Conservation (phyloP, 2,888 invertebrate species). For the Dexiosoma caninum region DNA sequence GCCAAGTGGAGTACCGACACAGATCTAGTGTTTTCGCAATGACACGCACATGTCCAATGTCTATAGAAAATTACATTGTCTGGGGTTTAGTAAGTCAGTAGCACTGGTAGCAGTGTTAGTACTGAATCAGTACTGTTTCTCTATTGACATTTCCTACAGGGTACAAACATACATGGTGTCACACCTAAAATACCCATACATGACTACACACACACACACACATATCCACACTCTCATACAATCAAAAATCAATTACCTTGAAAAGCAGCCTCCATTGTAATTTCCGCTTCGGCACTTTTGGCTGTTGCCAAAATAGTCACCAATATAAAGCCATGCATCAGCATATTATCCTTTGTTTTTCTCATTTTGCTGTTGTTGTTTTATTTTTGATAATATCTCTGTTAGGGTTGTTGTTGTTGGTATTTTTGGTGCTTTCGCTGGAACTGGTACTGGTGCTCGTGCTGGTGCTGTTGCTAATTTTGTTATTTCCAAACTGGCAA, state of each 20-base stretch:
- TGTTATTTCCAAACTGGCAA: slow-evolving; percentile 31
- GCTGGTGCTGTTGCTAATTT: slow-evolving; percentile 20
- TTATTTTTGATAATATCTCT: slow-evolving; percentile 9
- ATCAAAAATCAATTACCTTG: slow-evolving; percentile 78
- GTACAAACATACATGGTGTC: no score
- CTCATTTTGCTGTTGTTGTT: slow-evolving; percentile 51
- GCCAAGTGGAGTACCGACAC: no score
- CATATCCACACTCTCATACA: not conserved
- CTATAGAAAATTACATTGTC: no score
- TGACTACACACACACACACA: not conserved
- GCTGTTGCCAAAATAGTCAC: slow-evolving; percentile 73
- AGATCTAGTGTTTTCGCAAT: no score
- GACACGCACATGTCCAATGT: no score
- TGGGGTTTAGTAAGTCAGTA: no score
- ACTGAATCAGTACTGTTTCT: no score
- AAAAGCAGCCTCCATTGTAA: slow-evolving; percentile 80
- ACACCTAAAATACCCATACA: not conserved
- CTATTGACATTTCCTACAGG: no score
- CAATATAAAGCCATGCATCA: slow-evolving; percentile 74
- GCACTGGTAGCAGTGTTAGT: no score
- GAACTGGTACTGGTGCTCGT: not conserved
- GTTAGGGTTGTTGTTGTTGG: not conserved
- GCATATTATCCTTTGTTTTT: slow-evolving; percentile 69
- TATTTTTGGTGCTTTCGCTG: slow-evolving; percentile 15
- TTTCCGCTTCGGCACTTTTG: slow-evolving; percentile 75